These are phyloP conservation scores for Crocuta crocuta DNA, from an alignment of 2,113 vertebrate species.

Conservation along the genomic window DNA sequence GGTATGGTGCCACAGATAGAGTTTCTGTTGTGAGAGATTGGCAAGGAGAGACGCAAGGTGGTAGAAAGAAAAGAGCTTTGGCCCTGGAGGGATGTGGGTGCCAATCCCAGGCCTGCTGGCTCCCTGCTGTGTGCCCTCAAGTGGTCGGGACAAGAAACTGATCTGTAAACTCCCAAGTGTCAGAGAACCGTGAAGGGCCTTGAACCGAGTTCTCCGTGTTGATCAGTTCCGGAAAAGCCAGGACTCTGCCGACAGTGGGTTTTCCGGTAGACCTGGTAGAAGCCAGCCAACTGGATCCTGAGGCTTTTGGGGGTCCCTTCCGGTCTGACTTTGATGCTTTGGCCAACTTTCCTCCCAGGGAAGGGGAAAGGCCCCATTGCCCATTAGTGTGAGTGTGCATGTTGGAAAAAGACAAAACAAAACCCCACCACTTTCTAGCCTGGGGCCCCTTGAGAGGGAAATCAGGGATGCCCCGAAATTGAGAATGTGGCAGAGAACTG, in stretches of 20 bases:
- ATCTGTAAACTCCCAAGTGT: background rate
- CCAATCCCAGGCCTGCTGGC: background rate
- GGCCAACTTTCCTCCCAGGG: background rate
- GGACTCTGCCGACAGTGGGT: background rate
- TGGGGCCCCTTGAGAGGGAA: conserved; percentile 19
- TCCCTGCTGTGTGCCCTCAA: background rate
- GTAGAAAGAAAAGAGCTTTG: background rate
- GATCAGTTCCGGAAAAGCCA: background rate
- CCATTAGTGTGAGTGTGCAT: background rate
- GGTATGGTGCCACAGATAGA: background rate
- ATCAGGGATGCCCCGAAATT: conserved; percentile 60
- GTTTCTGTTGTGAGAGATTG: background rate
- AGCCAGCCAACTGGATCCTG: background rate
- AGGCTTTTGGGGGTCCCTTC: background rate
- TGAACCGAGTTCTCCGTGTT: background rate
- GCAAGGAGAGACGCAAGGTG: background rate
- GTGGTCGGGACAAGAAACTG: background rate
- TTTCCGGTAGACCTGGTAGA: background rate
- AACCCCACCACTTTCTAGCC: conserved; percentile 13
- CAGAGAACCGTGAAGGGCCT: background rate
- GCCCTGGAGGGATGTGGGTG: background rate
- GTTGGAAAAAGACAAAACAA: background rate
- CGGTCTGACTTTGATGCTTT: background rate
- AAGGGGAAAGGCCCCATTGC: background rate
- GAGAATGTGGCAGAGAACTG: conserved; percentile 45